A percentile compares a stretch with the other conserved stretches of the same genome.
These are phyloP conservation scores for Liparis tanakae DNA, from an alignment of 2,797 vertebrate species.

Conservation along the genomic window DNA sequence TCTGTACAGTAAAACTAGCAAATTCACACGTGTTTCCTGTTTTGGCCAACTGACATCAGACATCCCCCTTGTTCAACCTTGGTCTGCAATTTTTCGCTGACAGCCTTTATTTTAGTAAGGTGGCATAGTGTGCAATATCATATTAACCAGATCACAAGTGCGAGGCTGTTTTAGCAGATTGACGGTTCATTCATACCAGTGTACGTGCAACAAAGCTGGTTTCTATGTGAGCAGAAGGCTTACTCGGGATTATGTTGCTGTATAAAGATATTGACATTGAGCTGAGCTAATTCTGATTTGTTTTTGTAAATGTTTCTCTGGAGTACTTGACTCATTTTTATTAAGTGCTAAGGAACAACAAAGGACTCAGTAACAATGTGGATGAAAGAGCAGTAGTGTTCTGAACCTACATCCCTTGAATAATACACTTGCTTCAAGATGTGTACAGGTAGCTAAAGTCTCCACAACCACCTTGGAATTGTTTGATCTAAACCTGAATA, in stretches of 20 bases:
- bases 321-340: not conserved
- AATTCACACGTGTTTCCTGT: not conserved
- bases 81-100: not conserved
- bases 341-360: not conserved
- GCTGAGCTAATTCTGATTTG: not conserved
- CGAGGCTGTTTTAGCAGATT: not conserved
- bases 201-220: not conserved
- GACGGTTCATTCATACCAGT: not conserved
- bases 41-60: not conserved
- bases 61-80: not conserved
- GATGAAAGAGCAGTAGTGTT: not conserved
- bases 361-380: not conserved
- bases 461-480: not conserved
- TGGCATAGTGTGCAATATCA: conserved; percentile 3
- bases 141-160: not conserved
- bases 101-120: not conserved
- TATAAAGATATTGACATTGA: not conserved
- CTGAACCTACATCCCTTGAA: not conserved
- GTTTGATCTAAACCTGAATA: not conserved
- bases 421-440: not conserved
- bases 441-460: not conserved
- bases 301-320: not conserved
- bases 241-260: not conserved
- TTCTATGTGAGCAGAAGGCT: not conserved
- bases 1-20: not conserved